phyloP scores from a whole-genome alignment of 2,888 invertebrate genomes.

The Agrochola macilenta region DNA sequence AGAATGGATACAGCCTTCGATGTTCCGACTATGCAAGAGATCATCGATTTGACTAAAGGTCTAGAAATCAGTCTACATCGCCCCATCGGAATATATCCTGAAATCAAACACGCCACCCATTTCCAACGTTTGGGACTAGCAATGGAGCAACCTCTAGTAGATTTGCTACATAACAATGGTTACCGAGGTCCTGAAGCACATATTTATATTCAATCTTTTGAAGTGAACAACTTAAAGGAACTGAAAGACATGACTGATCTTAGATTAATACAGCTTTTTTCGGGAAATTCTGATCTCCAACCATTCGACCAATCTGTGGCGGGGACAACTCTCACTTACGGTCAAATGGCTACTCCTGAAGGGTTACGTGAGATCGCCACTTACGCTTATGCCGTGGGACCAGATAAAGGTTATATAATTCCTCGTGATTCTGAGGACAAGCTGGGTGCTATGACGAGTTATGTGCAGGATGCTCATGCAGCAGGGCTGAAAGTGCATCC shows the following conservation, averaged over 20 bases:
- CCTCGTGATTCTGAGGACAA: slow-evolving; percentile 77
- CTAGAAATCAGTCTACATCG: slow-evolving; percentile 79
- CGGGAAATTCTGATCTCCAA: slow-evolving; percentile 60
- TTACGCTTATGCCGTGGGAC: slow-evolving; percentile 85
- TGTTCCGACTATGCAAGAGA: slow-evolving; percentile 85
- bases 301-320: slow-evolving; percentile 80
- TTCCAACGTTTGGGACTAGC: slow-evolving; percentile 80
- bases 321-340: slow-evolving; percentile 80
- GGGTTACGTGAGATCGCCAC: slow-evolving; percentile 82
- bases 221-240: slow-evolving; percentile 84
- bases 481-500: slow-evolving; percentile 86
- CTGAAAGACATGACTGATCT: slow-evolving; percentile 81
- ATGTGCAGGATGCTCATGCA: slow-evolving; percentile 81
- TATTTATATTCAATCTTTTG: slow-evolving; percentile 86
- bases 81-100: slow-evolving; percentile 84
- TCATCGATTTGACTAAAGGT: slow-evolving; percentile 83
- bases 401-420: slow-evolving; percentile 84
- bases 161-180: slow-evolving; percentile 81
- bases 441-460: slow-evolving; percentile 78
- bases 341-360: slow-evolving; percentile 82
- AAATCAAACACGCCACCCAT: slow-evolving; percentile 85
- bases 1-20: slow-evolving; percentile 81
- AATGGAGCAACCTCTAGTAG: slow-evolving; percentile 82
- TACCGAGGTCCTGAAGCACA: slow-evolving; percentile 79
- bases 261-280: slow-evolving; percentile 81